Percentiles rank a stretch among this genome's conserved stretches.
Evolutionary conservation across 2,797 vertebrate species (phyloP).

Genomic region (Helostoma temminkii): DNA sequence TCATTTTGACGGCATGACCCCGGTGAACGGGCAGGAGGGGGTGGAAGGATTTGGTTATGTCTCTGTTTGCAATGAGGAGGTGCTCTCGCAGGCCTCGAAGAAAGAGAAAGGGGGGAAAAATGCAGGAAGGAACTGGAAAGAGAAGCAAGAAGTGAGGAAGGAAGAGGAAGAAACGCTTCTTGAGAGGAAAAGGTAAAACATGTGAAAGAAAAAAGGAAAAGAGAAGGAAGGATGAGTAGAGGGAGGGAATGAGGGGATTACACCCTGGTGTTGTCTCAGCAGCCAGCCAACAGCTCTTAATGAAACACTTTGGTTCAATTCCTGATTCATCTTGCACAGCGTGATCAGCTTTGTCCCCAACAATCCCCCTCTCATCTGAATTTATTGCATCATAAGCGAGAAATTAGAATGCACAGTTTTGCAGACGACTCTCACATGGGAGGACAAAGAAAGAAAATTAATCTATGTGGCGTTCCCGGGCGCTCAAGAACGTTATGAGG

Average conservation of each 20-base stretch:
- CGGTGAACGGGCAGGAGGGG: slow-evolving; percentile 69
- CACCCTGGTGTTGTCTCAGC: slow-evolving; percentile 60
- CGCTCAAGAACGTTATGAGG: slow-evolving; percentile 57
- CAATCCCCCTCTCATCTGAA: slow-evolving; percentile 59
- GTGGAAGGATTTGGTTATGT: slow-evolving; percentile 86
- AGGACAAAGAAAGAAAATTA: slow-evolving; percentile 57
- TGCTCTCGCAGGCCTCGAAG: slow-evolving; percentile 43
- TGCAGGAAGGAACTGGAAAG: slow-evolving; percentile 4
- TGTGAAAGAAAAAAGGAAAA: slow-evolving; percentile 7
- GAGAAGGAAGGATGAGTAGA: slow-evolving; percentile 17
- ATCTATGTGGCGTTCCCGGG: slow-evolving; percentile 4
- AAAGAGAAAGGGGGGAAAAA: slow-evolving; percentile 8
- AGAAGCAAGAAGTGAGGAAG: slow-evolving; percentile 9
- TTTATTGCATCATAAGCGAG: slow-evolving; percentile 61
- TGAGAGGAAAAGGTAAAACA: slow-evolving; percentile 14
- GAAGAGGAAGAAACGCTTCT: slow-evolving; percentile 1
- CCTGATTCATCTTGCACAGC: slow-evolving; percentile 66
- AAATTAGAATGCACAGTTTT: slow-evolving; percentile 48
- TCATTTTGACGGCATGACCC: slow-evolving; percentile 96
- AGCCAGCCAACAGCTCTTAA: slow-evolving; percentile 73
- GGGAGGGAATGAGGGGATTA: slow-evolving; percentile 41
- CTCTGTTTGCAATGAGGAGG: slow-evolving; percentile 74
- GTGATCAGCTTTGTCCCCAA: slow-evolving; percentile 67
- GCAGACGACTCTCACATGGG: slow-evolving; percentile 37
- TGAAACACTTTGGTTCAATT: slow-evolving; percentile 78